Base-by-base conservation (phyloP, 2,888 invertebrate species). In the Oxycera nigricornis region DNA sequence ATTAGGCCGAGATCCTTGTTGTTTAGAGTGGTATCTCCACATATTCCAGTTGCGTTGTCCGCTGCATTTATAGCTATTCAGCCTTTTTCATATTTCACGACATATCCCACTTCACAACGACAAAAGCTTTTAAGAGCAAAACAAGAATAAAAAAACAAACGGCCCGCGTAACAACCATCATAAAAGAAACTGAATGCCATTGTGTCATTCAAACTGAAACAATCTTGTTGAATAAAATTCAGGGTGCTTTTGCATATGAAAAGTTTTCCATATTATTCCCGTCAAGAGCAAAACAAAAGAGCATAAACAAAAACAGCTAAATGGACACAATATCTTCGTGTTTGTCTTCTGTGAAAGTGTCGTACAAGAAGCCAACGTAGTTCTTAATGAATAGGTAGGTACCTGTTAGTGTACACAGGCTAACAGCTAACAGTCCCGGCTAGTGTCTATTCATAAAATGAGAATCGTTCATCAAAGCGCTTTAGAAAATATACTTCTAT, bases 381-480 rank as follows among this genome's bases (percentile, higher is more conserved):
- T 3, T 3, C 4, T 3, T 2, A 11, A 46, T n/a, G 46, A 3
- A 3, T n/a, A 17, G 6, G 17, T 28, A 41, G 1, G 24, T 65
- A 65, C 22, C 41, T 65, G 22, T 65, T 65, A 65, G 41, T 41
- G 65, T 41, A 65, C 41, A 26, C 65, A n/a, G n/a, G n/a, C n/a
- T n/a, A n/a, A n/a, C n/a, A n/a, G 14, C 24, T 9, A 30, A 61
- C 61, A 61, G 31, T 31, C 31, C 30, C 55, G 24, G 17, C 14
- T 14, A 22, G 17, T 24, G 39, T 14, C 41, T 35, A 35, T 65
- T n/a, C 65, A 65, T 26, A 65, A 22, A 65, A 22, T 30, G 4
- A 41, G 65, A 65, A 65, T 20, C 24, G 65, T 65, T 22, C 65
- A 24, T 65, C 14, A 24, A 65, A 65, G 35, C 35, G 14, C 30